Base-by-base conservation (phyloP, 2,888 invertebrate species). In the Ectobius pallidus region DNA sequence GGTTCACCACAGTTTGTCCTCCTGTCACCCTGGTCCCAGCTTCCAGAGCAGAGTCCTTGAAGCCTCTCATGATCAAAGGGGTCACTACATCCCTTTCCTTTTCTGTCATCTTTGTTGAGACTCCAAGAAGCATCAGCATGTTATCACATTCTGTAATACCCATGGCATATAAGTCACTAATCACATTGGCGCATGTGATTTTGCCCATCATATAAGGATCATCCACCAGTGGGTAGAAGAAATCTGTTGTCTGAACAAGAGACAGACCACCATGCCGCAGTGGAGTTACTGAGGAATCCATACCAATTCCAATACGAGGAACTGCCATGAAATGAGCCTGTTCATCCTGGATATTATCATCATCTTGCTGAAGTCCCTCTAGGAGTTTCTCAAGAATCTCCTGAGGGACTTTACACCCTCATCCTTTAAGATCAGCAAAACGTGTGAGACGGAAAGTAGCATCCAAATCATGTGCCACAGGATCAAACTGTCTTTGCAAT, bases 381-480 rank as follows among this genome's bases (percentile, higher is more conserved):
- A 93, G 87, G 86, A 92, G 90, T 85, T 90, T 91, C 78, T 87
- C 85, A 81, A 96, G 87, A 74, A 94, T 94, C 85, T 95, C 95
- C 84, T 95, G 96, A 77, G 95, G 95, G 81, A 96, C 96, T 86
- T 96, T 96, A 85, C 96, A 96, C 82, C 96, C 96, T 85, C 96
- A 92, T 84, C 96, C 96, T 86, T 95, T 95, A 79, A 96, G 86
- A 84, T 96, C 96, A 75, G 96, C 93, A 83, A 96, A 97, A 77
- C 95, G 91, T 78, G 97, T 97, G 81, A 98, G 87, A 77, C 96
- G 91, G 88, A 98, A 98, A 85, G 92, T 92, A 62, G 92, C 89
- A 83, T 95, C 93, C 84, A 97, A 88, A 81, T 95, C 96, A 84
- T 96, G 94, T 78, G 92, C 93, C 78, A 91, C 90, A 79, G 97